Evolutionary conservation across 2,888 invertebrate species (phyloP).

Genomic region (Luperina testacea): DNA sequence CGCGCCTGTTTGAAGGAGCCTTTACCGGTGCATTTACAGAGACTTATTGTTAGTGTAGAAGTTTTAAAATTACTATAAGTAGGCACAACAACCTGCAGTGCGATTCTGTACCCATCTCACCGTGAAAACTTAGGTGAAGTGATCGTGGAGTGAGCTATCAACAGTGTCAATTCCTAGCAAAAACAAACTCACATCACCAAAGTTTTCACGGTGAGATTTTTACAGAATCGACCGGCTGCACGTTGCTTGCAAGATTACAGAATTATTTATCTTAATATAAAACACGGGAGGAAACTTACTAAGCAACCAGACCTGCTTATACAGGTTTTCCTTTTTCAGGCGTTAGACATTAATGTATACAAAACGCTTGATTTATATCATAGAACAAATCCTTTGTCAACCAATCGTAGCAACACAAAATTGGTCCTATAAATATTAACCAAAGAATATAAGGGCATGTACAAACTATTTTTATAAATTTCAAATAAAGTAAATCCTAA

Average conservation of each 20-base stretch:
- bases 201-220: too few relatives aligned
- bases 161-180: too few relatives aligned
- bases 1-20: too few relatives aligned
- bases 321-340: not conserved
- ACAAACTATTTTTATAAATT: too few relatives aligned
- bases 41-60: not conserved
- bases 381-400: too few relatives aligned
- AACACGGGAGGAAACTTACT: not conserved
- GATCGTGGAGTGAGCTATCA: too few relatives aligned
- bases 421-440: not conserved
- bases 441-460: not conserved
- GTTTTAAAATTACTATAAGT: conserved; percentile 29
- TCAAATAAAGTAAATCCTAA: too few relatives aligned
- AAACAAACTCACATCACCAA: too few relatives aligned
- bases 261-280: conserved; percentile 31
- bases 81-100: conserved; percentile 14
- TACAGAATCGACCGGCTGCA: too few relatives aligned
- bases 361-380: not conserved
- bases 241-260: conserved; percentile 16
- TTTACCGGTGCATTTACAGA: not conserved
- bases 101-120: too few relatives aligned
- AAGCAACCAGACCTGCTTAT: too few relatives aligned
- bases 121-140: too few relatives aligned
- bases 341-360: not conserved
- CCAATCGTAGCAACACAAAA: not conserved